A percentile compares a stretch with the other conserved stretches of the same genome.
These are phyloP conservation scores for Borostomias antarcticus DNA, from an alignment of 2,797 vertebrate species.

Conservation along the genomic window DNA sequence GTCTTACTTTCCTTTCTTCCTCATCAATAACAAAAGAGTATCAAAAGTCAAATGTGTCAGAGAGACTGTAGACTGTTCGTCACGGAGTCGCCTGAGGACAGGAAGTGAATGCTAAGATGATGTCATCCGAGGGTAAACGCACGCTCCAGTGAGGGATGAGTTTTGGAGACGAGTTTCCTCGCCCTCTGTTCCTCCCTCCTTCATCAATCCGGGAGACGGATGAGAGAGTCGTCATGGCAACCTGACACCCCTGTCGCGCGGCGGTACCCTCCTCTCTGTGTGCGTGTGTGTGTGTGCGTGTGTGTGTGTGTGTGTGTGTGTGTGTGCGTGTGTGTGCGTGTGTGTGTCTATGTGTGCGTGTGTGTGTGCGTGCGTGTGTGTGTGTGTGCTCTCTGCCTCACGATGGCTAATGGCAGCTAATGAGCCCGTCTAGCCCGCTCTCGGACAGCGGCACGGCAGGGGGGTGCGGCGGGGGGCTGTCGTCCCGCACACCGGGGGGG, in stretches of 20 bases:
- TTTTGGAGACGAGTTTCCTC: slow-evolving; percentile 1
- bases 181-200: neutral
- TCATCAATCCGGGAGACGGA: too few relatives aligned
- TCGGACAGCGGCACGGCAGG: too few relatives aligned
- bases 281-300: too few relatives aligned
- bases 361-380: neutral
- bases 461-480: slow-evolving; percentile 21
- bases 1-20: too few relatives aligned
- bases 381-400: neutral
- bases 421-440: neutral
- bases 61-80: slow-evolving; percentile 60
- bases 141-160: too few relatives aligned
- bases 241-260: too few relatives aligned
- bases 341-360: too few relatives aligned
- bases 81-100: slow-evolving; percentile 59
- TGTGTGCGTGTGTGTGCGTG: neutral
- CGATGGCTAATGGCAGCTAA: neutral
- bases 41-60: slow-evolving; percentile 61
- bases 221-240: too few relatives aligned
- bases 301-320: too few relatives aligned
- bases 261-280: too few relatives aligned
- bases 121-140: slow-evolving; percentile 1
- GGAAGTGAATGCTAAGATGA: slow-evolving; percentile 35
- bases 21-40: slow-evolving; percentile 66
- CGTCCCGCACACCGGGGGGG: neutral